Conservation (phyloP, 2,113 vertebrate genomes). For the Trematocara macrostoma region DNA sequence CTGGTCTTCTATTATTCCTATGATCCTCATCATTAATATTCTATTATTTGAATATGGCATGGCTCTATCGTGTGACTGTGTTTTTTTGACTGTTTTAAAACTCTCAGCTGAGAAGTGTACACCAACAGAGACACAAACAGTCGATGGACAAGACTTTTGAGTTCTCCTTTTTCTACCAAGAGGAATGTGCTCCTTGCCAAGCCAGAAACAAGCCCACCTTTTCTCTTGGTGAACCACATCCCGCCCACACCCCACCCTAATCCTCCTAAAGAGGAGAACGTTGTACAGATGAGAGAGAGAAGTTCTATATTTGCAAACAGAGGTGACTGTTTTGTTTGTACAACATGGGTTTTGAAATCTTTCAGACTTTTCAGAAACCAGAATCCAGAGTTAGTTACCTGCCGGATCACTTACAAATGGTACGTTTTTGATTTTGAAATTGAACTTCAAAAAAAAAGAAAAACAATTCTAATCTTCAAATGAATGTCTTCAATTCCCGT, state of each 20-base stretch:
- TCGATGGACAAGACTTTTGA: conserved; percentile 23
- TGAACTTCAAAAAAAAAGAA: conserved; percentile 6
- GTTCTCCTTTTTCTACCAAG: conserved; percentile 45
- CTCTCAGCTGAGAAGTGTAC: conserved; percentile 24
- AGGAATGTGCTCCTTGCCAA: conserved; percentile 46
- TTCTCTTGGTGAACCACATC: conserved; percentile 37
- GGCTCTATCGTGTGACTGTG: conserved; percentile 60
- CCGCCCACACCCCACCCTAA: conserved; percentile 5
- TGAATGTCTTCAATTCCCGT: conserved; percentile 68
- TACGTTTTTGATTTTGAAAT: conserved; percentile 68
- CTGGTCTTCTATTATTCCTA: conserved; percentile 60
- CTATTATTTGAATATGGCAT: conserved; percentile 61
- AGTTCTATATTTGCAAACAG: conserved; percentile 69
- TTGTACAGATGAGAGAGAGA: conserved; percentile 57
- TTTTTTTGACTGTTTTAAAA: conserved; percentile 51
- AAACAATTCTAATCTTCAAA: conserved; percentile 57
- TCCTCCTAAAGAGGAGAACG: conserved; percentile 25
- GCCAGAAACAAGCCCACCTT: conserved; percentile 26
- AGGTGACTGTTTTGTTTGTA: conserved; percentile 64
- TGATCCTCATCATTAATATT: conserved; percentile 48
- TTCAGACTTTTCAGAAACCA: conserved; percentile 58
- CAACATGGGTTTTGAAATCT: conserved; percentile 57
- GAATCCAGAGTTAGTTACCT: conserved; percentile 38
- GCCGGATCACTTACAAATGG: conserved; percentile 32
- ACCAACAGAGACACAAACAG: conserved; percentile 34